Evolutionary conservation across 2,888 invertebrate genomes (phyloP).

Genomic region (Cerceris ruficornis): DNA sequence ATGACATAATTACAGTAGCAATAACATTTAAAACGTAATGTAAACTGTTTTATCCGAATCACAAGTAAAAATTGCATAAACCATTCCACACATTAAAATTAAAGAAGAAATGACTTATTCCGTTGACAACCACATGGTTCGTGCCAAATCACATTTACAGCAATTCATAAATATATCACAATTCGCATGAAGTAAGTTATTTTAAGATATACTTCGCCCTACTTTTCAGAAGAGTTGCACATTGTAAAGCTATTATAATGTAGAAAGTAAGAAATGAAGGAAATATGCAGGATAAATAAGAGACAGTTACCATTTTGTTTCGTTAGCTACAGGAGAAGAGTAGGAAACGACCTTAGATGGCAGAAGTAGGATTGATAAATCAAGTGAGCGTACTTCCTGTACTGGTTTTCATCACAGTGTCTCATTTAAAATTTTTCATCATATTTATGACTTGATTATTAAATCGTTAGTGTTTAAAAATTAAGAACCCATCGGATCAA

Average conservation of each 20-base stretch:
- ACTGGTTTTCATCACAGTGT: not conserved
- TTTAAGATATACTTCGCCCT: not conserved
- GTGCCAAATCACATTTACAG: not conserved
- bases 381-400: conserved; percentile 42
- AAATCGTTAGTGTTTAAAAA: not conserved
- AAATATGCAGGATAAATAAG: conserved; percentile 43
- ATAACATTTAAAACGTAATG: not conserved
- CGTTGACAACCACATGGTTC: conserved; percentile 44
- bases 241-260: not conserved
- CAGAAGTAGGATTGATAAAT: conserved; percentile 16
- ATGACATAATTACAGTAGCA: not conserved
- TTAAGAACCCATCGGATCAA: too few relatives aligned
- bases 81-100: too few relatives aligned
- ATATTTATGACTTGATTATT: not conserved
- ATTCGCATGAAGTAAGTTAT: not conserved
- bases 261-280: conserved; percentile 4
- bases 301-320: conserved; percentile 70
- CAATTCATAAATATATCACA: conserved; percentile 10
- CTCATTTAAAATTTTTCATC: not conserved
- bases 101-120: too few relatives aligned
- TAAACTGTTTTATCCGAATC: too few relatives aligned
- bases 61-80: too few relatives aligned
- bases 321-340: conserved; percentile 64
- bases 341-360: conserved; percentile 51
- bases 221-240: not conserved